phyloP scores from a whole-genome alignment of 2,113 vertebrate species.

The Rousettus leschenaultii region DNA sequence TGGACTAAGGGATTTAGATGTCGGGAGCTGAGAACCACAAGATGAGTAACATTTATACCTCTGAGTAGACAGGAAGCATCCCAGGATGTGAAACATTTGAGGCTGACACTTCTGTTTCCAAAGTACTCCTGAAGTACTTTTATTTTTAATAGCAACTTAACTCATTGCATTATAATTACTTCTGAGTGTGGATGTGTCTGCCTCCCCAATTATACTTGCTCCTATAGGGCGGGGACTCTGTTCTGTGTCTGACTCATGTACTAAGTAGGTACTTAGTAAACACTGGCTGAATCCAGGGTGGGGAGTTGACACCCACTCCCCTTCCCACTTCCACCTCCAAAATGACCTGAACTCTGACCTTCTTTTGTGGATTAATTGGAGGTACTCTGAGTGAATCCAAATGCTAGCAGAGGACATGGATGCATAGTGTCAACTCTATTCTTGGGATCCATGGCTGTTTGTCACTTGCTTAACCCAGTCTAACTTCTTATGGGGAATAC shows the following conservation, averaged over 20 bases:
- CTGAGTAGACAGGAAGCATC: not conserved
- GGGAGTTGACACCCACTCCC: conserved; percentile 16
- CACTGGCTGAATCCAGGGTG: not conserved
- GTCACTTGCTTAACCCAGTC: not conserved
- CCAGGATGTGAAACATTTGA: not conserved
- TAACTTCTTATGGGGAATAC: not conserved
- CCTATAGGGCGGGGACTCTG: conserved; percentile 50
- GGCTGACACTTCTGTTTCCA: not conserved
- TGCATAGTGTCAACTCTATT: not conserved
- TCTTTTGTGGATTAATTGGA: conserved; percentile 17
- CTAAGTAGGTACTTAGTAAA: conserved; percentile 53
- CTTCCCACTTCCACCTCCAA: not conserved
- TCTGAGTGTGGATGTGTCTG: conserved; percentile 43
- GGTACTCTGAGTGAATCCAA: not conserved
- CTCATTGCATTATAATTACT: conserved; percentile 67
- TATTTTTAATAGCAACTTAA: conserved; percentile 65
- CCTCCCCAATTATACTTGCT: conserved; percentile 56
- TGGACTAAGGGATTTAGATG: not conserved
- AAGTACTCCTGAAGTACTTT: conserved; percentile 57
- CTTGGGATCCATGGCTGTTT: not conserved
- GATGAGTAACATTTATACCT: not conserved
- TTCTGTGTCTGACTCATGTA: conserved; percentile 61
- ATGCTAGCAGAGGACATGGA: not conserved
- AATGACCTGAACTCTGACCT: conserved; percentile 50
- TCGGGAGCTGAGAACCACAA: not conserved